Evolutionary conservation across 2,888 invertebrate species (phyloP), one percentile per base, ranked within the genome.

Genomic region (Agrotis clavis): DNA sequence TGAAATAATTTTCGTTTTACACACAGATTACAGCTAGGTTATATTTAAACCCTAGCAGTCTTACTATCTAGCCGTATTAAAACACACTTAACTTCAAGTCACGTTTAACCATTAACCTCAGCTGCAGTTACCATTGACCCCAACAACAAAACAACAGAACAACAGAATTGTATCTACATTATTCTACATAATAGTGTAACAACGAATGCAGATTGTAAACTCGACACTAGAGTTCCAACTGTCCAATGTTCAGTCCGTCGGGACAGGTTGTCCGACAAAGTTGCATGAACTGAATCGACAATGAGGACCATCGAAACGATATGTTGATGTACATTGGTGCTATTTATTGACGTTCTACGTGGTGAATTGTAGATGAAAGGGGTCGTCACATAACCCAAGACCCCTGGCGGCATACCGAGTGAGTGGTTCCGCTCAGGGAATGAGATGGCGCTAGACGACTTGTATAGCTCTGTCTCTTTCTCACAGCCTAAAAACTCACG

Each of bases 131-230:
- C 16, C 1, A 16, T 74, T n/a, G 30, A 57, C 16, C 18, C 0
- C 7, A 19, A 30, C 25, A 45, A 50, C 41, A 54, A 30, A 70
- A 69, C 50, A 51, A 71, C 16, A 41, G n/a, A 59, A 51, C 41
- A 54, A 47, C 16, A 41, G n/a, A 18, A 41, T 48, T 70, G 25
- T 25, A 60, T 56, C 60, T 53, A 35, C 45, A 66, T 65, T 51
- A 51, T 53, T 76, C 45, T 56, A 61, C 61, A 51, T 70, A 50
- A 69, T 48, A 41, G 30, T 78, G 61, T 41, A 14, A 30, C 50
- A 50, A 56, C 54, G n/a, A 79, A 80, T 80, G 60, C 50, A 74
- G 76, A 74, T 79, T 76, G 74, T 64, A 48, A 65, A 56, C 74
- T 61, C 64, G 25, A 61, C 74, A 61, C 64, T 57, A 1, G 25